Conservation (phyloP, 2,113 vertebrate genomes). For the Bungarus multicinctus region DNA sequence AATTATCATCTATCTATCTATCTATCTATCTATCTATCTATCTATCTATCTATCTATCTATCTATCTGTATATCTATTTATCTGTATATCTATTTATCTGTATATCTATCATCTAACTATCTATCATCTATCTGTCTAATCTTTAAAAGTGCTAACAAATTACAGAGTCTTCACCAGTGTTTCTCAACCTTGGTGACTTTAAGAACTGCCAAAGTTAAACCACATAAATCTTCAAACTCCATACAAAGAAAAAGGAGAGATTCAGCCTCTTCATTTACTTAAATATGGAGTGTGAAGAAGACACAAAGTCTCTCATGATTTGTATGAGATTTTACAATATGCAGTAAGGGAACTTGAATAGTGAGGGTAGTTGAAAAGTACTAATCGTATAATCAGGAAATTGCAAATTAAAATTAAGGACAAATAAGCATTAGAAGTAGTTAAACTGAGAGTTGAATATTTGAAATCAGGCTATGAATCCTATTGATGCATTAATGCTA, state of each 20-base stretch:
- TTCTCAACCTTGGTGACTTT: too few relatives aligned
- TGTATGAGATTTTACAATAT: constrained; percentile 23
- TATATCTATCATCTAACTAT: too few relatives aligned
- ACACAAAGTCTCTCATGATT: constrained; percentile 8
- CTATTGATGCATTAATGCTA: background rate
- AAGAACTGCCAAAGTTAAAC: too few relatives aligned
- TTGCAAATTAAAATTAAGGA: background rate
- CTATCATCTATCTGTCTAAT: too few relatives aligned
- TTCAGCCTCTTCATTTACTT: constrained; percentile 48
- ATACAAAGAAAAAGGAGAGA: constrained; percentile 46
- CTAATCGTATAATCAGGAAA: background rate
- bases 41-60: too few relatives aligned
- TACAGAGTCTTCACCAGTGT: too few relatives aligned
- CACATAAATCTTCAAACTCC: background rate
- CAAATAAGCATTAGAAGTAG: background rate
- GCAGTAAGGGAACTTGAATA: constrained; percentile 17
- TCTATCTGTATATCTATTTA: too few relatives aligned
- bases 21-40: too few relatives aligned
- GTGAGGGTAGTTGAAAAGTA: background rate
- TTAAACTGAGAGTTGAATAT: background rate
- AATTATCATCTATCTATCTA: too few relatives aligned
- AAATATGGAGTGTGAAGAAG: constrained; percentile 47
- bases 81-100: too few relatives aligned
- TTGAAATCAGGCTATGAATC: background rate
- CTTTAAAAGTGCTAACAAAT: too few relatives aligned